Evolutionary conservation across 2,113 vertebrate species (phyloP).

Genomic region (Thalassoma bifasciatum): DNA sequence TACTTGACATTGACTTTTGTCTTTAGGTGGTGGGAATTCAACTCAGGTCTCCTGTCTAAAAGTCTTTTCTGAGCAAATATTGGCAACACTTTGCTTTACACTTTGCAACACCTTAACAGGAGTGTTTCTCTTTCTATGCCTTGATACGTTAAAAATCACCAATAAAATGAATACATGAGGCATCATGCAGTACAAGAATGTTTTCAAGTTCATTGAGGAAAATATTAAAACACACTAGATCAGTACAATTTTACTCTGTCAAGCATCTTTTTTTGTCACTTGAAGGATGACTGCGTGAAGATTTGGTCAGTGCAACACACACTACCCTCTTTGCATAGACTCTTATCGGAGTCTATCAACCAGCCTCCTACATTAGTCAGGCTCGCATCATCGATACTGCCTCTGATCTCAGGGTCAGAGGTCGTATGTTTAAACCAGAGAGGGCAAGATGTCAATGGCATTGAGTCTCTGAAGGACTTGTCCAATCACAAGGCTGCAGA

Average conservation of each 20-base stretch:
- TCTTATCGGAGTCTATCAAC: conserved; percentile 55
- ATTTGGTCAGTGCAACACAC: not conserved
- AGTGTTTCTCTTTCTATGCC: too few species aligned
- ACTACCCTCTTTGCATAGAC: not conserved
- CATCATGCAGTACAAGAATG: not conserved
- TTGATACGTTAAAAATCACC: not conserved
- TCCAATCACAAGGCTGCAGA: conserved; percentile 21
- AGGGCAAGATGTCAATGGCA: conserved; percentile 39
- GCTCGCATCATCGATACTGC: conserved; percentile 47
- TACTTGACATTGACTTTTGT: too few species aligned
- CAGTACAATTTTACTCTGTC: too few species aligned
- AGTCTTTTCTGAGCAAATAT: too few species aligned
- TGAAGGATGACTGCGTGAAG: not conserved
- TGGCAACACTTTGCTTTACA: too few species aligned
- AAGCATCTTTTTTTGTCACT: too few species aligned
- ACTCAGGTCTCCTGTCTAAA: too few species aligned
- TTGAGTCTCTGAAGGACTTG: conserved; percentile 22
- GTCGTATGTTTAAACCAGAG: conserved; percentile 38
- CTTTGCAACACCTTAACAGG: too few species aligned
- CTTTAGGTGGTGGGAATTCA: too few species aligned
- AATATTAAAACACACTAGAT: too few species aligned
- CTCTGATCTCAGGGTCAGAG: conserved; percentile 51
- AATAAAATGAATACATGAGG: not conserved
- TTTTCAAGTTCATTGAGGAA: too few species aligned
- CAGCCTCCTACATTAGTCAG: conserved; percentile 31